A percentile compares a stretch with the other conserved stretches of the same genome.
phyloP scores from a whole-genome alignment of 1,140 invertebrate species.

The Coboldia fuscipes region DNA sequence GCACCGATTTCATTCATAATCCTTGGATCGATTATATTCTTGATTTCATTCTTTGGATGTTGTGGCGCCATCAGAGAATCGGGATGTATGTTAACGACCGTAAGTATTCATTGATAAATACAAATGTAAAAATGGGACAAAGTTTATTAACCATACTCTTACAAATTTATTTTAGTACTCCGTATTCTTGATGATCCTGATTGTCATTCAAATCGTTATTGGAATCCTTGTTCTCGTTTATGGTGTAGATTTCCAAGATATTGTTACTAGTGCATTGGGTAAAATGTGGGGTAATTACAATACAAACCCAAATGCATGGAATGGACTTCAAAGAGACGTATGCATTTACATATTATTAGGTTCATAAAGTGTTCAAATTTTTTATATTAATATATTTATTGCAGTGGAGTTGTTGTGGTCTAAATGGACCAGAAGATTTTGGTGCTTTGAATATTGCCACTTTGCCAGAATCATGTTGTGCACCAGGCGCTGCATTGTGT shows the following conservation, averaged over 20 bases:
- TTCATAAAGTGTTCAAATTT: slow-evolving; percentile 1
- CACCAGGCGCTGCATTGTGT: slow-evolving; percentile 19
- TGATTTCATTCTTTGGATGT: slow-evolving; percentile 67
- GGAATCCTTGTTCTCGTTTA: slow-evolving; percentile 33
- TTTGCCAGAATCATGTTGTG: slow-evolving; percentile 22
- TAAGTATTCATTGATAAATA: slow-evolving; percentile 18
- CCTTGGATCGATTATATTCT: slow-evolving; percentile 46
- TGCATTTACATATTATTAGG: slow-evolving; percentile 2
- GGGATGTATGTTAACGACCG: slow-evolving; percentile 62
- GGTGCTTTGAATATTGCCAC: slow-evolving; percentile 8
- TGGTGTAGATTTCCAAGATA: slow-evolving; percentile 22
- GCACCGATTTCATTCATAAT: slow-evolving; percentile 43
- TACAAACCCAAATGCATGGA: slow-evolving; percentile 5
- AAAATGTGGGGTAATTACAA: slow-evolving; percentile 10
- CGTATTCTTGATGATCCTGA: slow-evolving; percentile 34
- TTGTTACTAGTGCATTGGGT: slow-evolving; percentile 22
- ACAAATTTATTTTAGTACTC: slow-evolving; percentile 29
- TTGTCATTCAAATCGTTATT: slow-evolving; percentile 37
- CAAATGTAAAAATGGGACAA: neutral
- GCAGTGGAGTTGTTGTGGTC: slow-evolving; percentile 41
- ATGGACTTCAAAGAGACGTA: slow-evolving; percentile 22
- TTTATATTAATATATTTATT: slow-evolving; percentile 9
- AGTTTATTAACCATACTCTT: neutral
- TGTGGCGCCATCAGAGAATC: slow-evolving; percentile 65
- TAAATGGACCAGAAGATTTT: slow-evolving; percentile 24